Evolutionary conservation across 2,888 invertebrate species (phyloP).

Genomic region (Falcaria lacertinaria): DNA sequence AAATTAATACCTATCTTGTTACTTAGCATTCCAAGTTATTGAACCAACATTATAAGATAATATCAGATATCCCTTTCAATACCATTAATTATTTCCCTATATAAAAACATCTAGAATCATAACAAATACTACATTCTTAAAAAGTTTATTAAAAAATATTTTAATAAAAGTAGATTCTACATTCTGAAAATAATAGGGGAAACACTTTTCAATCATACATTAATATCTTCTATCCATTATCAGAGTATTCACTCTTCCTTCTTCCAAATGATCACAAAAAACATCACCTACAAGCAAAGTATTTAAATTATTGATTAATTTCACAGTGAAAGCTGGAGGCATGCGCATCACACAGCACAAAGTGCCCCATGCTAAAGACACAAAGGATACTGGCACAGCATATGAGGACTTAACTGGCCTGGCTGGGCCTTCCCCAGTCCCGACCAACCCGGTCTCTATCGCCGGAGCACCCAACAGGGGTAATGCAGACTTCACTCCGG

Average conservation of each 20-base stretch:
- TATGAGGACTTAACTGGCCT: conserved; percentile 86
- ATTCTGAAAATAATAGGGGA: too few species aligned
- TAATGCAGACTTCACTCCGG: conserved; percentile 92
- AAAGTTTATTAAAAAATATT: too few species aligned
- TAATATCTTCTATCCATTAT: too few species aligned
- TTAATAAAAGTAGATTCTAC: too few species aligned
- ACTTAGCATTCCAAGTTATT: neutral
- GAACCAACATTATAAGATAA: neutral
- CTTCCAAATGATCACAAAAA: too few species aligned
- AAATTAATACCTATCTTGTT: neutral
- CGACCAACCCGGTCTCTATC: conserved; percentile 86
- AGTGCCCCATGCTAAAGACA: conserved; percentile 82
- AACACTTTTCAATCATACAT: too few species aligned
- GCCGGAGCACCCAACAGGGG: conserved; percentile 87
- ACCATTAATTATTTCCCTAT: too few species aligned
- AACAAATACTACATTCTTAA: too few species aligned
- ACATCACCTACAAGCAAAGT: too few species aligned
- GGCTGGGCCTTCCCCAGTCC: conserved; percentile 86
- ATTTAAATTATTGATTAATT: neutral
- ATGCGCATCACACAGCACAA: conserved; percentile 96
- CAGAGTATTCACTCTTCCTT: too few species aligned
- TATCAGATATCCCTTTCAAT: too few species aligned
- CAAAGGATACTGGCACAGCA: conserved; percentile 74
- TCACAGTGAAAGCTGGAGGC: conserved; percentile 92
- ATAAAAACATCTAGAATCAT: too few species aligned